phyloP scores from a whole-genome alignment of 1,140 invertebrate genomes.

The Eciton burchellii region DNA sequence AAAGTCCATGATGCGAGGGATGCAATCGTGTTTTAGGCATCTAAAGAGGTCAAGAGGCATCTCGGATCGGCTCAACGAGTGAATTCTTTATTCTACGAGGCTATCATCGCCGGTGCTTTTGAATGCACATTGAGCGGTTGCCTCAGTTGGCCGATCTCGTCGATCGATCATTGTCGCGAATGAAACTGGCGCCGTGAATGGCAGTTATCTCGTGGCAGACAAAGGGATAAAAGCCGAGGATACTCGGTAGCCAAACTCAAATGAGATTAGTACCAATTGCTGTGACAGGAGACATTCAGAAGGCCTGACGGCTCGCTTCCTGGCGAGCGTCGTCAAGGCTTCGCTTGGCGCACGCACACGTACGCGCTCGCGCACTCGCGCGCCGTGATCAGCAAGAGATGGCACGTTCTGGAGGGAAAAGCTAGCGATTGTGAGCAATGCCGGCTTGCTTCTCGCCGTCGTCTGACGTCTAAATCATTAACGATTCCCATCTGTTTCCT shows the following conservation, averaged over 20 bases:
- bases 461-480: not conserved
- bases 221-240: constrained; percentile 73
- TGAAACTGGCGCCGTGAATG: constrained; percentile 73
- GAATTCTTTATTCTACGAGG: constrained; percentile 30
- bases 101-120: constrained; percentile 53
- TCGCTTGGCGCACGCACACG: constrained; percentile 4
- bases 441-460: not conserved
- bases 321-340: constrained; percentile 29
- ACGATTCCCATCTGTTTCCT: not conserved
- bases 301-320: constrained; percentile 43
- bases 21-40: constrained; percentile 51
- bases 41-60: constrained; percentile 49
- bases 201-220: constrained; percentile 69
- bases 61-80: constrained; percentile 44
- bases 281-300: constrained; percentile 66
- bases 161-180: constrained; percentile 67
- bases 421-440: not conserved
- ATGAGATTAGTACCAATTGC: constrained; percentile 72
- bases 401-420: no score
- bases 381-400: not conserved
- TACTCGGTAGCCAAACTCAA: constrained; percentile 68
- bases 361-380: not conserved
- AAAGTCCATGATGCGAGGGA: not conserved
- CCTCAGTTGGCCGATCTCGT: constrained; percentile 62
- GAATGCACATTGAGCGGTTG: constrained; percentile 48